Base-by-base conservation (phyloP, 2,797 vertebrate genomes). In the Thunnus albacares region DNA sequence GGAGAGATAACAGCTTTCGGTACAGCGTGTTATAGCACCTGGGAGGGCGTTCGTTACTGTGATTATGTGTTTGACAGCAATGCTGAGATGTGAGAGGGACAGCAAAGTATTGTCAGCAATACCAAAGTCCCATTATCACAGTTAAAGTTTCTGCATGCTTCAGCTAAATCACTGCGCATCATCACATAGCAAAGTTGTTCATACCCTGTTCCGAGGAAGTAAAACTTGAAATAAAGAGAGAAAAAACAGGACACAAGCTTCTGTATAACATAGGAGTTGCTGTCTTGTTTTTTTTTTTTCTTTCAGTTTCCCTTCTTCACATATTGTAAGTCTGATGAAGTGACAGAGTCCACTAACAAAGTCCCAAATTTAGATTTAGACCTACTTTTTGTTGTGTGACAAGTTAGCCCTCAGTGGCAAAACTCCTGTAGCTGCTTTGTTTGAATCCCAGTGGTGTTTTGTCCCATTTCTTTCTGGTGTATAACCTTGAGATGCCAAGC, bases 21-120 rank as follows among this genome's bases (percentile, higher is more conserved):
- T 66, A 41, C 2, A 62, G 56, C 18, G 26, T 66, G 82, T 81
- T 80, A 65, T 47, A 58, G 67, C 77, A 81, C 85, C 87, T 72
- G 71, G 75, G 77, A 87, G 79, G 79, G 53, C 17, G 58, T 88
- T 81, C 45, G 67, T 86, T 84, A 80, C 71, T 52, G 33, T 78
- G 77, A 83, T 84, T 77, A 65, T 68, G 60, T 74, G 56, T 90
- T 78, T 87, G 87, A 89, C 85, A 81, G 79, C 53, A 41, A 47
- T 22, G 68, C 77, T 80, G 75, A 66, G 76, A 71, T 71, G 79
- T 82, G 82, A 83, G 51, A 72, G 49, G 76, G 72, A 77, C 79
- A 59, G 59, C 17, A 49, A 38, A 26, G 60, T 61, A 74, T 80
- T 65, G 77, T 85, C 59, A 80, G 82, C 62, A 41, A 6, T 12